Percentiles rank a stretch among this genome's conserved stretches.
Evolutionary conservation across 2,888 invertebrate genomes (phyloP).

Genomic region (Meganola albula): DNA sequence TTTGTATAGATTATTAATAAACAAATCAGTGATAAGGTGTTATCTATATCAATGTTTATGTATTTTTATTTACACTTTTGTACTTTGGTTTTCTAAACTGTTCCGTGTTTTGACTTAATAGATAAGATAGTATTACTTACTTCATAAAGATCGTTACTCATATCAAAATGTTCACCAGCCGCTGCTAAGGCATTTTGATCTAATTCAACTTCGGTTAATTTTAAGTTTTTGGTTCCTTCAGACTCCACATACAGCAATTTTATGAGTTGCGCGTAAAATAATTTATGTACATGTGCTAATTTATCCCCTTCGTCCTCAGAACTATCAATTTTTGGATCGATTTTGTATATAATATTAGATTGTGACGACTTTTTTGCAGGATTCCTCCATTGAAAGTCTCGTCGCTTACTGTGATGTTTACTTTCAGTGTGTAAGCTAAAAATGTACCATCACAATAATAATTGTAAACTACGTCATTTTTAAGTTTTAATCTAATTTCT

Average conservation of each 20-base stretch:
- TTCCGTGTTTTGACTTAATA: too few relatives aligned
- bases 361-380: slow-evolving; percentile 14
- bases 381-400: slow-evolving; percentile 9
- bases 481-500: too few relatives aligned
- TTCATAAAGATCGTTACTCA: slow-evolving; percentile 74
- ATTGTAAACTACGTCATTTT: slow-evolving; percentile 1
- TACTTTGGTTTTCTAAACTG: too few relatives aligned
- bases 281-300: slow-evolving; percentile 39
- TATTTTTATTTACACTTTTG: too few relatives aligned
- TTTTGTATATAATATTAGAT: slow-evolving; percentile 10
- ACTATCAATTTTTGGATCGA: slow-evolving; percentile 13
- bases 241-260: slow-evolving; percentile 61
- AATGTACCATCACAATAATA: too few relatives aligned
- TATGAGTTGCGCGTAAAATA: slow-evolving; percentile 61
- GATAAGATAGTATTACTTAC: slow-evolving; percentile 53
- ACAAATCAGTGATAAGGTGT: too few relatives aligned
- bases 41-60: too few relatives aligned
- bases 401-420: slow-evolving; percentile 38
- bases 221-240: slow-evolving; percentile 35
- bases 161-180: slow-evolving; percentile 65
- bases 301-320: slow-evolving; percentile 36
- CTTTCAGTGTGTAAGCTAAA: slow-evolving; percentile 47
- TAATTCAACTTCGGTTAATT: slow-evolving; percentile 52
- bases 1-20: too few relatives aligned
- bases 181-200: slow-evolving; percentile 62